Evolutionary conservation across 1,140 invertebrate genomes (phyloP), one percentile per base, ranked within the genome.

Genomic region (Chironomus tepperi): DNA sequence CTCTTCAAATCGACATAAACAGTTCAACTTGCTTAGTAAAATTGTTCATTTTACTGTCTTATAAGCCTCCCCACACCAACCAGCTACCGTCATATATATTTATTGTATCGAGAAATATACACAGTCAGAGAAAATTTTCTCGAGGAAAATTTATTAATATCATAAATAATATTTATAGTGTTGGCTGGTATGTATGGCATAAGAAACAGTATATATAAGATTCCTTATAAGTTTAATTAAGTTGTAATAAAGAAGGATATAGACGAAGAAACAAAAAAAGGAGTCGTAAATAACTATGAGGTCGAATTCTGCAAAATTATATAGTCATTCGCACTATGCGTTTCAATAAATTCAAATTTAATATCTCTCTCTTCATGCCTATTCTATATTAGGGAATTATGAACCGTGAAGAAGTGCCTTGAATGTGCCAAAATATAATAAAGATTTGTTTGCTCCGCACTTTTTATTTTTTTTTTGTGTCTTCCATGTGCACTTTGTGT

Each of bases 151-250:
- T 70, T 70, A 70, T 70, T 19, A 70, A 21, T 70, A 18, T 19
- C 16, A 70, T 70, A 70, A 70, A 70, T 70, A 70, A 19, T 70
- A 70, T 70, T 70, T 70, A 70, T 70, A 70, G 65, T 70, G n/a
- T 67, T 34, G n/a, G 9, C 6, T 8, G 18, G 3, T 7, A 57
- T 57, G 3, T 7, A 57, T 57, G 10, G 47, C 47, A 57, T 5
- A 57, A 34, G 24, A 57, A 12, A n/a, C 2, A 57, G 47, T 3
- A 2, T 10, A 57, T 12, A 57, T n/a, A 1, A n/a, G 47, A 70
- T 19, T 70, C 18, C 65, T 70, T 70, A 70, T 16, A 57, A 57
- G 6, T 70, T 70, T 70, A 70, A 70, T 70, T 70, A 70, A 70
- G 65, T 70, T 70, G 18, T 70, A 70, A 70, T 70, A 18, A 70